Base-by-base conservation (phyloP, 2,113 vertebrate species). In the Burhinus bistriatus region DNA sequence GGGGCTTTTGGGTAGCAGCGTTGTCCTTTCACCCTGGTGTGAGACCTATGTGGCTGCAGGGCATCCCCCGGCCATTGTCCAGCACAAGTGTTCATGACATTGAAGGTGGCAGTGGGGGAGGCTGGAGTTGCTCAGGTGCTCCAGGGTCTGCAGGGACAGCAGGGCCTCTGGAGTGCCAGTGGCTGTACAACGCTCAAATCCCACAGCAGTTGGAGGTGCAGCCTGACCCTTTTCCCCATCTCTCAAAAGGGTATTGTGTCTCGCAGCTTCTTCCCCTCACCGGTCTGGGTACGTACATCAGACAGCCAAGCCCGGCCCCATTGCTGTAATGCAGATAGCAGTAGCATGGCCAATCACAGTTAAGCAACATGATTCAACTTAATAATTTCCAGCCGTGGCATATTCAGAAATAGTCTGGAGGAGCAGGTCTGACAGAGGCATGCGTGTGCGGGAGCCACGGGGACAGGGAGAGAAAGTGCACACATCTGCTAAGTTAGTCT, bases 251-350 rank as follows among this genome's bases (percentile, higher is more conserved):
- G 21, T 30, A 34, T 14, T 0, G 0, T 32, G 36, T 55, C 20
- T 92, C 45, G 34, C 70, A 80, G 11, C 34, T 59, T 21, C 16
- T 79, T 44, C 23, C 70, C 62, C 49, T 59, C 5, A 4, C 55
- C 9, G 2, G 15, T 34, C 29, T 47, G 58, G 27, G 29, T 40
- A 11, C 2, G 3, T 68, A 7, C 55, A 36, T 44, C 30, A 45
- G 57, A 21, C 19, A 51, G 69, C 52, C 0, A 1, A 64, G 62
- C 9, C 1, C 0, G 0, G 30, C 15, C 57, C 15, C 0, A 0
- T 17, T 2, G 0, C 64, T 40, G 29, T 7, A 18, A 29, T 18
- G 11, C 54, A 30, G 40, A 9, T 42, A 40, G n/a, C 9, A 0
- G 52, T 34, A 11, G 52, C 38, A 1, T 14, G 27, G 71, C 61